Evolutionary conservation across 2,888 invertebrate species (phyloP).

Genomic region (Clistopyga incitator): DNA sequence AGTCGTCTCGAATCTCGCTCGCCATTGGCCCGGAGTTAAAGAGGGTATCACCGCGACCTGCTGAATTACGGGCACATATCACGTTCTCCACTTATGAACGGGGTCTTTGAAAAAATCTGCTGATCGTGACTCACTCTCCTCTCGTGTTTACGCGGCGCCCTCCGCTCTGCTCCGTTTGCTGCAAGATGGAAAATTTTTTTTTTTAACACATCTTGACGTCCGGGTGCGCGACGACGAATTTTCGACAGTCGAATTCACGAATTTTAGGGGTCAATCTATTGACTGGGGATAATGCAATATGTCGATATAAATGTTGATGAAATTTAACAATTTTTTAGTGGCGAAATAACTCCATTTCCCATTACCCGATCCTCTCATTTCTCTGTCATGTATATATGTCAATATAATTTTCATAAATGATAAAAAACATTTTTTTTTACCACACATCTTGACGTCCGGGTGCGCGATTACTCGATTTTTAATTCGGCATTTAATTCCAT

Average conservation of each 20-base stretch:
- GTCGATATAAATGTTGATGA: too few relatives aligned
- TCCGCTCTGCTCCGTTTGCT: too few relatives aligned
- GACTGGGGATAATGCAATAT: too few relatives aligned
- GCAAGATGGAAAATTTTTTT: too few relatives aligned
- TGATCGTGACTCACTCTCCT: background rate
- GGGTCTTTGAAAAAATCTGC: slow-evolving; percentile 50
- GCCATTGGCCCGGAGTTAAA: slow-evolving; percentile 12
- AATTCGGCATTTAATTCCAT: too few relatives aligned
- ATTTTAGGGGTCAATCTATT: too few relatives aligned
- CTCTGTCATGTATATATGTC: background rate
- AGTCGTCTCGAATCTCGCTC: background rate
- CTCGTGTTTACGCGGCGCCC: too few relatives aligned
- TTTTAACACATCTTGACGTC: too few relatives aligned
- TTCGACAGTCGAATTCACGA: too few relatives aligned
- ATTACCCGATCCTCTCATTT: background rate
- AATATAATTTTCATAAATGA: background rate
- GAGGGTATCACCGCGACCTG: slow-evolving; percentile 16
- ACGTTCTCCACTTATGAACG: slow-evolving; percentile 43
- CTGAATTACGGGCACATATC: slow-evolving; percentile 53
- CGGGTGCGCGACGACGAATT: too few relatives aligned
- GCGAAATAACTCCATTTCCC: background rate
- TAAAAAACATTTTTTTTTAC: background rate
- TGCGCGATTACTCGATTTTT: too few relatives aligned
- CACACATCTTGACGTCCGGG: too few relatives aligned
- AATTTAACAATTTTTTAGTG: background rate